Base-by-base conservation (phyloP, 1,140 invertebrate genomes). In the Drosophila arawakana region DNA sequence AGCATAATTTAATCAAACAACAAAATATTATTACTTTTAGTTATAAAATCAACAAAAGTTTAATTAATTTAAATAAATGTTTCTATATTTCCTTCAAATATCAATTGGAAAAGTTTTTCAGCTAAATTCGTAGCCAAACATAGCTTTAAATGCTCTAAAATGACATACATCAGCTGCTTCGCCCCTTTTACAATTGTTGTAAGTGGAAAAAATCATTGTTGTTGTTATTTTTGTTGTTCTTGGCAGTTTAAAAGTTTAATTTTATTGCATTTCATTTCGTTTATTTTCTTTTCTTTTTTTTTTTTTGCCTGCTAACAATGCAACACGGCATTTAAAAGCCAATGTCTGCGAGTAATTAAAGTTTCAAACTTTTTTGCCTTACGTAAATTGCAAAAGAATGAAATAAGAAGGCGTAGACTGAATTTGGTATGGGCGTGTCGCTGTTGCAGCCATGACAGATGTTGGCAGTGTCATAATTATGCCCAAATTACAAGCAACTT, bases 401-500 rank as follows among this genome's bases (percentile, higher is more conserved):
- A 60, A 74, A 68, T 63, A 47, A 21, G 52, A 43, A 7, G 18
- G 54, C 43, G 37, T 41, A 61, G 5, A 8, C 13, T 11, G 5
- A 6, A 10, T 11, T 7, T 44, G 39, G n/a, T 35, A 21, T 11
- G 35, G 43, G 58, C 21, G 69, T 59, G 77, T 37, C 77, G 34
- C 50, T 49, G 37, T 49, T 63, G 63, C 35, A 67, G 49, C 54
- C 63, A 41, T 72, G 78, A 50, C 79, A 85, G 81, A 70, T 73
- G 73, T 58, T 82, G 76, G 52, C 63, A 63, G 71, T 86, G 81
- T 77, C 78, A 90, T 90, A 88, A 85, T 90, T 86, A 82, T 74
- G 83, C 30, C 83, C 73, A 86, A 86, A 88, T 88, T 77, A 77
- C 76, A 71, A 50, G 54, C 47, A 72, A 55, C 60, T 74, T 69